Percentiles rank a stretch among this genome's conserved stretches.
Evolutionary conservation across 2,888 invertebrate genomes (phyloP).

Genomic region (Helicoverpa assulta): DNA sequence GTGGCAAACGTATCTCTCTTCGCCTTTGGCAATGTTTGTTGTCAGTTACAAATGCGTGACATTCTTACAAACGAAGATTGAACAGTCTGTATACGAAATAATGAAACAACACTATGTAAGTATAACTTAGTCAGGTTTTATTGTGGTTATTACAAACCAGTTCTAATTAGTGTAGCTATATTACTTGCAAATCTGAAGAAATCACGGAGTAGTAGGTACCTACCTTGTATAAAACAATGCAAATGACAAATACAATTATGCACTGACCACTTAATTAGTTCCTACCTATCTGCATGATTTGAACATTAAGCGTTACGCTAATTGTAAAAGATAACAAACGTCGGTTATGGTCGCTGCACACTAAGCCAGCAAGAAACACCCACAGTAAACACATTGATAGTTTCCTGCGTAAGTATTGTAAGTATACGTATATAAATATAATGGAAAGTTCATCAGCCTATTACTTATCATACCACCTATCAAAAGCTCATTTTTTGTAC

Average conservation of each 20-base stretch:
- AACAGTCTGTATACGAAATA: constrained; percentile 15
- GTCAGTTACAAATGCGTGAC: constrained; percentile 79
- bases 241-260: too few species aligned
- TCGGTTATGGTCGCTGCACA: too few species aligned
- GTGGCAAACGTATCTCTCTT: constrained; percentile 42
- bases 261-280: too few species aligned
- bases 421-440: too few species aligned
- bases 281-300: neutral
- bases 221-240: too few species aligned
- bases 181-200: too few species aligned
- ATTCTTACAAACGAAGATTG: constrained; percentile 72
- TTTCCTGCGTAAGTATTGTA: too few species aligned
- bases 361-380: neutral
- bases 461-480: too few species aligned
- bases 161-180: too few species aligned
- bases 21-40: constrained; percentile 73
- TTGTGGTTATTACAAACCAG: neutral
- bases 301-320: neutral
- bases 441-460: too few species aligned
- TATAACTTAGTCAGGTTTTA: neutral
- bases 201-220: too few species aligned
- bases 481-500: too few species aligned
- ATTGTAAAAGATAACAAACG: constrained; percentile 3
- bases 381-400: neutral
- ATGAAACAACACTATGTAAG: neutral